Evolutionary conservation across 2,888 invertebrate species (phyloP), one percentile per base, ranked within the genome.

Genomic region (Caenorhabditis sp.): DNA sequence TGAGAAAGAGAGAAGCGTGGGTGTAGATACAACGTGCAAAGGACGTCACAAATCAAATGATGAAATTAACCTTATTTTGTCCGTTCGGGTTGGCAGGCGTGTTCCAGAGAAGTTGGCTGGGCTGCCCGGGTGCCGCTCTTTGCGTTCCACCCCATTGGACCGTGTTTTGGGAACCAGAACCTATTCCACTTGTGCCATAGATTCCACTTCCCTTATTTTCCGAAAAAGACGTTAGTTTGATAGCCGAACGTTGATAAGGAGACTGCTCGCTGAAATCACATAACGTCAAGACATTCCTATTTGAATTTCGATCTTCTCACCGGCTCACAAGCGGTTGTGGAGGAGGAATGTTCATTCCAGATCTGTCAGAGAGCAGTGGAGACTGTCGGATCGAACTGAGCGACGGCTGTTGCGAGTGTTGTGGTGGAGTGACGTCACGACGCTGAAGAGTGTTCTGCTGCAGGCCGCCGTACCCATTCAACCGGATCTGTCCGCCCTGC

Each of bases 51-150:
- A 8, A 50, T 76, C 48, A 71, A 43, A 65, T 48, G n/a, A 17
- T 11, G 30, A 70, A 63, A 53, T 37, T 52, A 53, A 80, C 80
- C 80, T 80, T 80, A 35, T 80, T 78, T 26, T 78, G 75, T 27
- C 75, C 74, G 24, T 59, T 68, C 2, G 55, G 48, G 13, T 15
- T 58, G 24, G 53, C 32, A 2, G 43, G 62, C 4, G 52, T 55
- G 45, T 78, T 82, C 80, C 80, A 83, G 17, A 83, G 66, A 8
- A 83, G 65, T 66, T 83, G 83, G 24, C 65, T 58, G 0, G 82
- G 78, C 45, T 83, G 83, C 2, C 82, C 83, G 2, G 79, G 81
- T 15, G 82, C 70, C 0, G 75, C 78, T 66, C 83, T 13, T 46
- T 83, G 63, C 8, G 74, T 37, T 27, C 75, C 56, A 13, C 74